Base-by-base conservation (phyloP, 1,140 invertebrate species). In the Drosophila melanica region DNA sequence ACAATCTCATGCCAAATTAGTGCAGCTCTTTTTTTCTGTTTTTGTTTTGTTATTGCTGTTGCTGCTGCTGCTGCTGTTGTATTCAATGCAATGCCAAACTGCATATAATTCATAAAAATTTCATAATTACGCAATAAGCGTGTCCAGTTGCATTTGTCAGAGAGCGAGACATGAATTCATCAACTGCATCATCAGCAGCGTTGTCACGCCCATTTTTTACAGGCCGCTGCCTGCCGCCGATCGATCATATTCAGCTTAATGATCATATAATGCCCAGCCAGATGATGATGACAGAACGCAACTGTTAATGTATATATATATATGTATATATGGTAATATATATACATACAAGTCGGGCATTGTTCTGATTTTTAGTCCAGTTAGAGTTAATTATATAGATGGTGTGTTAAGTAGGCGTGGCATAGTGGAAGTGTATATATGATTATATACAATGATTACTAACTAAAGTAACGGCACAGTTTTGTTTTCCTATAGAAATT, bases 61-160 rank as follows among this genome's bases (percentile, higher is more conserved):
- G 33, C 2, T 33, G 4, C 10, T 35, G 8, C 8, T 35, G 33
- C 2, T 33, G 4, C 9, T 8, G 30, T 9, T 35, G 33, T 35
- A 35, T 35, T 35, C 33, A 35, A 35, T 35, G 23, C 44, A 42
- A 45, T 71, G 48, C 23, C 58, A 63, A 59, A 47, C 58, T 70
- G 69, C 65, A 75, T 71, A 75, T 76, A 67, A 89, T 89, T 89
- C 77, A 89, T 89, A 89, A 89, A 82, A 89, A 89, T 89, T 89
- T 89, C 84, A 89, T 89, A 89, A 89, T 89, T 84, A 76, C 70
- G 87, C 79, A 89, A 78, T 73, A 89, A 89, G 84, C 84, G 84
- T 89, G 84, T 84, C 84, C 84, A 89, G 77, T 89, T 80, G 66
- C 68, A 77, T 81, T 82, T 59, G 76, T 42, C 72, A 63, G 42